Evolutionary conservation across 2,113 vertebrate species (phyloP).

Genomic region (Phalacrocorax carbo): DNA sequence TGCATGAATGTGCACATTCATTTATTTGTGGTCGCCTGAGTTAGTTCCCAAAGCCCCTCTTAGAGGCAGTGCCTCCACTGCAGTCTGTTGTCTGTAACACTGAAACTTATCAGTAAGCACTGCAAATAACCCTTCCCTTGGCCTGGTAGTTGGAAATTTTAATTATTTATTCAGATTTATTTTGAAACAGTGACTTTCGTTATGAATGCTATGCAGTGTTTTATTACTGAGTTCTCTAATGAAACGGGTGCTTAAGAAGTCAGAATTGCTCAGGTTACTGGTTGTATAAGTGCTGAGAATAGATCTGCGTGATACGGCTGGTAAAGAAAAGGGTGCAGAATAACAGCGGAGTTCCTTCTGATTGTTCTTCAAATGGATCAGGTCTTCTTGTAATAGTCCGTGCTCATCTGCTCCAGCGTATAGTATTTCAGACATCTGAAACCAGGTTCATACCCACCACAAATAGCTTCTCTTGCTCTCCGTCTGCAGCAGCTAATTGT

Average conservation of each 20-base stretch:
- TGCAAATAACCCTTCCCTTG: neutral
- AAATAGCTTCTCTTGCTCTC: constrained; percentile 20
- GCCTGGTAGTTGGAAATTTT: neutral
- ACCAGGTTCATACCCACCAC: neutral
- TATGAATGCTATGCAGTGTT: neutral
- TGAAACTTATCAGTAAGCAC: neutral
- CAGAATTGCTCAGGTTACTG: constrained; percentile 43
- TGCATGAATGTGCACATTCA: rapidly evolving
- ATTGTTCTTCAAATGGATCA: constrained; percentile 13
- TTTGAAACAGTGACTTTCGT: neutral
- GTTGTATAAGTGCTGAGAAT: neutral
- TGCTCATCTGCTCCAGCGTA: neutral
- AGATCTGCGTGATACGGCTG: neutral
- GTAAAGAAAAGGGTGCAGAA: constrained; percentile 34
- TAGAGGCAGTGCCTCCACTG: neutral
- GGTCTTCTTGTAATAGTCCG: neutral
- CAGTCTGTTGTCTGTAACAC: neutral
- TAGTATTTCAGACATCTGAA: constrained; percentile 41
- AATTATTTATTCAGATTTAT: constrained; percentile 6
- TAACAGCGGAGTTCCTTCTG: constrained; percentile 36
- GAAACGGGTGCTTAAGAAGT: constrained; percentile 36
- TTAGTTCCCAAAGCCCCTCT: neutral
- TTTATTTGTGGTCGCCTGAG: neutral
- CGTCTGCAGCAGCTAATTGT: constrained; percentile 36
- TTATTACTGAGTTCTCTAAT: constrained; percentile 13